phyloP scores from a whole-genome alignment of 2,797 vertebrate species.

The Oophaga sylvatica region DNA sequence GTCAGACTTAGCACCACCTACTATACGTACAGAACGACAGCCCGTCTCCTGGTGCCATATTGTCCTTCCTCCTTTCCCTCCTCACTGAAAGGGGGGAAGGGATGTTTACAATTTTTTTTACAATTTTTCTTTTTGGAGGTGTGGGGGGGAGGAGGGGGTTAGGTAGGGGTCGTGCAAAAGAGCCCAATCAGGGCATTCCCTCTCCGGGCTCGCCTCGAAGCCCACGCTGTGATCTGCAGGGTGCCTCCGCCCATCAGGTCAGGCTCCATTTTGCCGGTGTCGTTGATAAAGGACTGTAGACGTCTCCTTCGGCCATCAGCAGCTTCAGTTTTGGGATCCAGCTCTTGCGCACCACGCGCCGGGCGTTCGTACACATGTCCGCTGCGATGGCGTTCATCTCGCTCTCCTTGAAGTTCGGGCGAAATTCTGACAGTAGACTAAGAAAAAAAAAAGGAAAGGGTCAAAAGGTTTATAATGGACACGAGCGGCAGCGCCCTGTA shows the following conservation, averaged over 20 bases:
- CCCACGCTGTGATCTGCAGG: slow-evolving; percentile 65
- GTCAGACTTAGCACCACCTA: slow-evolving; percentile 45
- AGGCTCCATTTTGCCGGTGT: slow-evolving; percentile 84
- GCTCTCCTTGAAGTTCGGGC: slow-evolving; percentile 97
- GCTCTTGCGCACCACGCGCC: slow-evolving; percentile 93
- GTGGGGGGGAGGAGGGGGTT: too few species aligned
- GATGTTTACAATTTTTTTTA: slow-evolving; percentile 40
- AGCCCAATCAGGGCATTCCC: slow-evolving; percentile 49
- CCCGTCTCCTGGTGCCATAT: slow-evolving; percentile 55
- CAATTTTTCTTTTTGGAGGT: neutral
- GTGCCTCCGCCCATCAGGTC: slow-evolving; percentile 80
- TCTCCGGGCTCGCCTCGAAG: slow-evolving; percentile 51
- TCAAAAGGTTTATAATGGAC: too few species aligned
- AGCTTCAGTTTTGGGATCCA: slow-evolving; percentile 95
- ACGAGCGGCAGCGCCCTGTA: too few species aligned
- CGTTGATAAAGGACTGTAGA: slow-evolving; percentile 87
- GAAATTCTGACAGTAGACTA: slow-evolving; percentile 98
- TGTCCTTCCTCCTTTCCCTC: slow-evolving; percentile 33
- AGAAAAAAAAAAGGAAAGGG: neutral
- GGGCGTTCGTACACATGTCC: slow-evolving; percentile 96
- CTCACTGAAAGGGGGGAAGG: slow-evolving; percentile 5
- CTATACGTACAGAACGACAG: slow-evolving; percentile 34
- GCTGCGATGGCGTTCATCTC: slow-evolving; percentile 97
- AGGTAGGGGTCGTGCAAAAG: neutral
- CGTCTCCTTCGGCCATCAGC: slow-evolving; percentile 87